A percentile compares a stretch with the other conserved stretches of the same genome.
These are phyloP conservation scores for Marronus borbonicus DNA, from an alignment of 2,888 invertebrate species.

Conservation along the genomic window DNA sequence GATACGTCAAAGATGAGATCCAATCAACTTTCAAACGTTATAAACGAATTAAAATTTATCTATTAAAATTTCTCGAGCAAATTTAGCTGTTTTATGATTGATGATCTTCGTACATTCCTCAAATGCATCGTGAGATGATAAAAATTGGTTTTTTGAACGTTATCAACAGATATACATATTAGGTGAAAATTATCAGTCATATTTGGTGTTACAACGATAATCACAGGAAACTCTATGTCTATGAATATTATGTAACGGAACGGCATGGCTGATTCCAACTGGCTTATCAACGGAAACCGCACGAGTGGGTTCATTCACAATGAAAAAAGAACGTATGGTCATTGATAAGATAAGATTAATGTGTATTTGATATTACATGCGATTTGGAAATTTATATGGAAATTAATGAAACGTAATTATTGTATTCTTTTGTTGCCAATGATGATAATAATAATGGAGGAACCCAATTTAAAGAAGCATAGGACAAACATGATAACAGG, in stretches of 20 bases:
- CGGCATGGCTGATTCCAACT: not conserved
- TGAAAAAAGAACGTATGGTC: slow-evolving; percentile 1
- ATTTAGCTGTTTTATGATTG: too few relatives aligned
- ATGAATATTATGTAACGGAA: slow-evolving; percentile 30
- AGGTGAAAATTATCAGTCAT: slow-evolving; percentile 6
- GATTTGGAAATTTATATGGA: not conserved
- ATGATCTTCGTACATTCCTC: too few relatives aligned
- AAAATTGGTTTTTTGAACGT: not conserved
- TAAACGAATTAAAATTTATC: too few relatives aligned
- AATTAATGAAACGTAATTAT: not conserved
- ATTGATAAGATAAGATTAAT: slow-evolving; percentile 38
- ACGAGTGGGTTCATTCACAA: slow-evolving; percentile 38
- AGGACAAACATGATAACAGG: too few relatives aligned
- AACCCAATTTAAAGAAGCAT: too few relatives aligned
- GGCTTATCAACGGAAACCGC: slow-evolving; percentile 44
- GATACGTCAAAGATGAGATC: too few relatives aligned
- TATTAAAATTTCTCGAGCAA: too few relatives aligned
- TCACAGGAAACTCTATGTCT: slow-evolving; percentile 23
- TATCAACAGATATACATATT: not conserved
- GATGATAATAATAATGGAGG: too few relatives aligned
- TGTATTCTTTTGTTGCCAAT: too few relatives aligned
- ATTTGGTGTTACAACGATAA: not conserved
- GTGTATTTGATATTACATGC: not conserved
- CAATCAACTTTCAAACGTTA: too few relatives aligned
- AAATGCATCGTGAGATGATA: not conserved